These are phyloP conservation scores for Cervus canadensis DNA, from an alignment of 2,113 vertebrate genomes.

Conservation along the genomic window DNA sequence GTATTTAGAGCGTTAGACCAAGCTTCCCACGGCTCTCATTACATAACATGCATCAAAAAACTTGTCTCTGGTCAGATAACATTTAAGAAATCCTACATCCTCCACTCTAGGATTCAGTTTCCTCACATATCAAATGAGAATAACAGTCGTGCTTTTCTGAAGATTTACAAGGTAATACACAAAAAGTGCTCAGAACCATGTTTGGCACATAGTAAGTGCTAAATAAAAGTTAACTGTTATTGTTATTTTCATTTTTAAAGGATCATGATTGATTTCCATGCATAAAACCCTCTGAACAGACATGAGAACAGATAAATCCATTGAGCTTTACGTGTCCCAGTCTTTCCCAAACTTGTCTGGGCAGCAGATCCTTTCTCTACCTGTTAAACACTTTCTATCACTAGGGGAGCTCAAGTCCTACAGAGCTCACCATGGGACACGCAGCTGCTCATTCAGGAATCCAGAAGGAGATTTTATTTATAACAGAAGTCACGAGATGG, in stretches of 20 bases:
- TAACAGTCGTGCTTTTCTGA: background rate
- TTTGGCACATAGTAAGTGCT: background rate
- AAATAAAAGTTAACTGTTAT: background rate
- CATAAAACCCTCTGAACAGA: background rate
- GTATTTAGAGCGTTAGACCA: background rate
- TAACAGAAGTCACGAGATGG: background rate
- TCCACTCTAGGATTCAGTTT: background rate
- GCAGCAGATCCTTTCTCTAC: background rate
- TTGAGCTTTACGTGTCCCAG: background rate
- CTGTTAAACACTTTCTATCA: background rate
- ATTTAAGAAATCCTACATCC: background rate
- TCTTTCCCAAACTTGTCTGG: background rate
- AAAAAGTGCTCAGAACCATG: background rate
- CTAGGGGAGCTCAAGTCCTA: background rate
- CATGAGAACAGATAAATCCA: background rate
- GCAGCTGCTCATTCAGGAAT: background rate
- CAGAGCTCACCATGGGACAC: fast-evolving
- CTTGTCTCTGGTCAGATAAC: background rate
- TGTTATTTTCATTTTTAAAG: background rate
- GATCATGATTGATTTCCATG: background rate
- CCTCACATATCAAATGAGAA: background rate
- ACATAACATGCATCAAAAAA: background rate
- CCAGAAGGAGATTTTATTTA: background rate
- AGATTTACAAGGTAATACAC: background rate
- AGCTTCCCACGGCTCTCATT: background rate